phyloP scores from a whole-genome alignment of 2,888 invertebrate genomes.

The Melieria omissa region DNA sequence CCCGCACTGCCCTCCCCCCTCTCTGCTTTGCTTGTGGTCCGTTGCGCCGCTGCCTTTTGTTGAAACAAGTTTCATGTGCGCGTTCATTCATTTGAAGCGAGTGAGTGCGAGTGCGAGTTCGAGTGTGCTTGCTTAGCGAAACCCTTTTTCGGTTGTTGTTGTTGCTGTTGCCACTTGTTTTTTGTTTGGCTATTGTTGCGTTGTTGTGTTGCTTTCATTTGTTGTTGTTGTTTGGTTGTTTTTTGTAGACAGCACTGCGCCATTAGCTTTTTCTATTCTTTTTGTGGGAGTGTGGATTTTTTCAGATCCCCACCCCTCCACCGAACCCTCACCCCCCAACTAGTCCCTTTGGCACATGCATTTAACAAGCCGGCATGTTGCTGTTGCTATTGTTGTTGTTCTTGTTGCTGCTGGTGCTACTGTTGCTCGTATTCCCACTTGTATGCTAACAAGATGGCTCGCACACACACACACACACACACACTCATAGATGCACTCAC shows the following conservation, averaged over 20 bases:
- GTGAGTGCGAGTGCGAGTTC: neutral
- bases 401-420: too few relatives aligned
- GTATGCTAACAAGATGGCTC: conserved; percentile 10
- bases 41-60: too few relatives aligned
- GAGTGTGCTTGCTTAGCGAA: conserved; percentile 11
- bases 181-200: neutral
- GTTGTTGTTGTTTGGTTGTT: conserved; percentile 10
- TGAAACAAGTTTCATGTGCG: too few relatives aligned
- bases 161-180: conserved; percentile 8
- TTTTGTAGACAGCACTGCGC: conserved; percentile 26
- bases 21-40: too few relatives aligned
- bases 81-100: neutral
- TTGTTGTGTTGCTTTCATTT: neutral
- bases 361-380: neutral
- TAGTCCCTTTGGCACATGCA: too few relatives aligned
- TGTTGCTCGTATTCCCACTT: conserved; percentile 21
- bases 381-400: too few relatives aligned
- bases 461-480: neutral
- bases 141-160: conserved; percentile 7
- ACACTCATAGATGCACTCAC: neutral
- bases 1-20: too few relatives aligned
- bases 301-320: too few relatives aligned
- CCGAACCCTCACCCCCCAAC: too few relatives aligned
- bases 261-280: conserved; percentile 21
- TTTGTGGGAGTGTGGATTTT: neutral